A percentile compares a stretch with the other conserved stretches of the same genome.
These are phyloP conservation scores for Mesochorus sp. DNA, from an alignment of 2,888 invertebrate genomes.

Conservation along the genomic window DNA sequence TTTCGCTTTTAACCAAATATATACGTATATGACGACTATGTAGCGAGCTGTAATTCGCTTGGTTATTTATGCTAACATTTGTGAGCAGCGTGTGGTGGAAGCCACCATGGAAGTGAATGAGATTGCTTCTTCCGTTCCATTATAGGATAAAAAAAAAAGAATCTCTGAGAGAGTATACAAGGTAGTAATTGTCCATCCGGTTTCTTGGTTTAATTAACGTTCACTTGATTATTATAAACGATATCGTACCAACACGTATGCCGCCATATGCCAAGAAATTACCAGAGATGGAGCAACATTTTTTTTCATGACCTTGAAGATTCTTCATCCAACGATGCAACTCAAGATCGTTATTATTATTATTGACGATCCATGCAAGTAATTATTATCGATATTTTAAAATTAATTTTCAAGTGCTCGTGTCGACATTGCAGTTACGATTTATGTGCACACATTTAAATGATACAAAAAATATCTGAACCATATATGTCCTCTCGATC, in stretches of 20 bases:
- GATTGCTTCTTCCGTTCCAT: conserved; percentile 48
- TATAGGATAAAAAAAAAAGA: conserved; percentile 5
- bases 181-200: conserved; percentile 7
- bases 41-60: conserved; percentile 14
- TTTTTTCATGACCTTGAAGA: too few relatives aligned
- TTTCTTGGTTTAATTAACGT: conserved; percentile 25
- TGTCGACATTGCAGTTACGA: too few relatives aligned
- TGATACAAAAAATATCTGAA: too few relatives aligned
- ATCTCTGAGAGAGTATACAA: background rate
- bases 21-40: conserved; percentile 2
- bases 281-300: too few relatives aligned
- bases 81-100: background rate
- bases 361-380: too few relatives aligned
- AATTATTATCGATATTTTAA: too few relatives aligned
- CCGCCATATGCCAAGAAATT: too few relatives aligned
- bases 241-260: too few relatives aligned
- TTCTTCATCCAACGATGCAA: too few relatives aligned
- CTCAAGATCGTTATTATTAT: too few relatives aligned
- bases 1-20: conserved; percentile 30
- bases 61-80: conserved; percentile 14
- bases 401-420: too few relatives aligned
- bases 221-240: background rate
- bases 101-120: conserved; percentile 16
- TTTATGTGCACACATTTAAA: too few relatives aligned
- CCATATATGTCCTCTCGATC: background rate